Evolutionary conservation across 2,888 invertebrate genomes (phyloP).

Genomic region (Diplolepis rosae): DNA sequence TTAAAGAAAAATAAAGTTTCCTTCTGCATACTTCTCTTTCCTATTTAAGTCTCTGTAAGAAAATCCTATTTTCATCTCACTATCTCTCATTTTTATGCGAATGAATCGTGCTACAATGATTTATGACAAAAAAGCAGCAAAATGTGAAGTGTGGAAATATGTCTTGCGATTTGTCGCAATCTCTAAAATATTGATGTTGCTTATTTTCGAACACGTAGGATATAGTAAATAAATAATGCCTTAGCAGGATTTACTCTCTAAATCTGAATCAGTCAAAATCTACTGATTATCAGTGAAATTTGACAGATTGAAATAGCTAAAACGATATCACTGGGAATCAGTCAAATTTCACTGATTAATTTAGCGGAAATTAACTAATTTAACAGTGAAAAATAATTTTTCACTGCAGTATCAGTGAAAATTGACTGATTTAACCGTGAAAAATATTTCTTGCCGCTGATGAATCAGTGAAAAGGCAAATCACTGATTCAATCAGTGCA

Average conservation of each 20-base stretch:
- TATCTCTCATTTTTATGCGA: neutral
- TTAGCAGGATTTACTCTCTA: neutral
- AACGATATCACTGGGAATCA: too few relatives aligned
- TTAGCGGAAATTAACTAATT: too few relatives aligned
- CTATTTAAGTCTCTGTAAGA: neutral
- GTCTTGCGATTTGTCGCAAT: neutral
- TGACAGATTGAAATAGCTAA: too few relatives aligned
- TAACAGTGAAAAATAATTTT: too few relatives aligned
- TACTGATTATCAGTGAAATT: too few relatives aligned
- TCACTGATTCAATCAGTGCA: too few relatives aligned
- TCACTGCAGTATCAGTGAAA: too few relatives aligned
- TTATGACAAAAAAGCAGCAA: constrained; percentile 36
- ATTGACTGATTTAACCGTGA: too few relatives aligned
- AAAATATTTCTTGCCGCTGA: too few relatives aligned
- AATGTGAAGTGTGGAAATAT: constrained; percentile 36
- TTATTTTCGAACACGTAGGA: neutral
- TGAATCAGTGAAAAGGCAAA: too few relatives aligned
- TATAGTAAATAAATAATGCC: neutral
- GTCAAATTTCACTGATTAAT: too few relatives aligned
- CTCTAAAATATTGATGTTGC: neutral
- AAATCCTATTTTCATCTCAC: neutral
- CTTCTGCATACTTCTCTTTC: neutral
- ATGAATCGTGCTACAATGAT: neutral
- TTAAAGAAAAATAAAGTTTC: neutral
- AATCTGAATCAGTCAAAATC: too few relatives aligned